Conservation (phyloP, 2,113 vertebrate species). For the Calypte anna region DNA sequence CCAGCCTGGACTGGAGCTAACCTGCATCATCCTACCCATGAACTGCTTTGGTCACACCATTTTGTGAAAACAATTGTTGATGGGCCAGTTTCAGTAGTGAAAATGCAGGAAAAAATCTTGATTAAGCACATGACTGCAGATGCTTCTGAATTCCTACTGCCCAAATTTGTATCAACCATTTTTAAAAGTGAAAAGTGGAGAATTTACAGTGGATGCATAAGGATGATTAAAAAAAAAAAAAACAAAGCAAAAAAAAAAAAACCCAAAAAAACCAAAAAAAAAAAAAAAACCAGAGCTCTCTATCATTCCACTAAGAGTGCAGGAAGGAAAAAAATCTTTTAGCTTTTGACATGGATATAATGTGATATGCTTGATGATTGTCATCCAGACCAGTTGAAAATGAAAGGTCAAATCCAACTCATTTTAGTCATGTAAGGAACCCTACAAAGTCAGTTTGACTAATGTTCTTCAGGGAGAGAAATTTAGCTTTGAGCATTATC, state of each 20-base stretch:
- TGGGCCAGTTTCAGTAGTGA: neutral
- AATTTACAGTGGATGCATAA: neutral
- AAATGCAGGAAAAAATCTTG: neutral
- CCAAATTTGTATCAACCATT: neutral
- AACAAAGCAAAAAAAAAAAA: neutral
- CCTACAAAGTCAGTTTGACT: constrained; percentile 44
- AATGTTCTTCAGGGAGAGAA: constrained; percentile 44
- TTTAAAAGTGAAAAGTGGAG: neutral
- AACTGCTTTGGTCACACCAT: neutral
- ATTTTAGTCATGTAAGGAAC: constrained; percentile 46
- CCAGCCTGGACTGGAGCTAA: neutral
- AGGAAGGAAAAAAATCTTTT: neutral
- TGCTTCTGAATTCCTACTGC: neutral
- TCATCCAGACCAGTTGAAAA: constrained; percentile 57
- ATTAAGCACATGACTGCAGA: neutral
- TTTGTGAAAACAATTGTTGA: neutral
- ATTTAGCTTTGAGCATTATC: constrained; percentile 53
- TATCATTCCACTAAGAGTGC: neutral
- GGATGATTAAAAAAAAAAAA: too few relatives aligned
- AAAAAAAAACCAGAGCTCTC: neutral
- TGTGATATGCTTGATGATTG: constrained; percentile 49
- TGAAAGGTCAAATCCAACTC: constrained; percentile 60
- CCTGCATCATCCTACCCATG: fast-evolving
- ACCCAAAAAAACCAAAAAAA: neutral
- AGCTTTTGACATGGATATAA: constrained; percentile 59